phyloP scores from a whole-genome alignment of 2,113 vertebrate species.

The Axis porcinus region DNA sequence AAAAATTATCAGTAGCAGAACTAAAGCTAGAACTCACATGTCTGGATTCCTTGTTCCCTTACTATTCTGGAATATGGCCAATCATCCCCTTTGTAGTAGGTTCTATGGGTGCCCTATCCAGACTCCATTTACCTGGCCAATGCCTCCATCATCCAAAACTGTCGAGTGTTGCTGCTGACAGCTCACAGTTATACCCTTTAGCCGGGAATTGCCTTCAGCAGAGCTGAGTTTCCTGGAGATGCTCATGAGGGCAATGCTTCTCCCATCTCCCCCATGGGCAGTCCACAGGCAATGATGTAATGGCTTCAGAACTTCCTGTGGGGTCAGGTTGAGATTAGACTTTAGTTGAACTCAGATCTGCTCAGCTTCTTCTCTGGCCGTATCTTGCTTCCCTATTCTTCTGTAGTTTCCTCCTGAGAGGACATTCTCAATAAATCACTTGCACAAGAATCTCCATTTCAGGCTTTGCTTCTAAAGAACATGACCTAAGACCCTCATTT shows the following conservation, averaged over 20 bases:
- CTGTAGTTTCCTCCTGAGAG: background rate
- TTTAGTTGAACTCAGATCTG: background rate
- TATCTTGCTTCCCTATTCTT: background rate
- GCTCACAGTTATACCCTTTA: background rate
- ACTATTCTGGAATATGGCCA: background rate
- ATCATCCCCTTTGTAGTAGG: background rate
- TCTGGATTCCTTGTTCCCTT: background rate
- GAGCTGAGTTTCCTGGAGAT: background rate
- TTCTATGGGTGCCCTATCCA: background rate
- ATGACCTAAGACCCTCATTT: background rate
- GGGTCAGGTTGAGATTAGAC: background rate
- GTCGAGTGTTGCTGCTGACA: background rate
- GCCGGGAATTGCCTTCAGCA: background rate
- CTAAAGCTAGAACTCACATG: background rate
- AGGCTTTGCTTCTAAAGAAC: background rate
- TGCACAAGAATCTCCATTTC: background rate
- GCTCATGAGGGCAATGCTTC: background rate
- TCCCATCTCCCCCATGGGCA: background rate
- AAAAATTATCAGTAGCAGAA: background rate
- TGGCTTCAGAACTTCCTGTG: background rate
- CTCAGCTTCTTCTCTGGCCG: background rate
- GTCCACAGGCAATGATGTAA: background rate
- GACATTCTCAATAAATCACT: background rate
- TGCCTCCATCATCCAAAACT: background rate
- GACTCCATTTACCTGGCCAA: background rate